phyloP scores from a whole-genome alignment of 2,888 invertebrate genomes.

The Chesias legatella region DNA sequence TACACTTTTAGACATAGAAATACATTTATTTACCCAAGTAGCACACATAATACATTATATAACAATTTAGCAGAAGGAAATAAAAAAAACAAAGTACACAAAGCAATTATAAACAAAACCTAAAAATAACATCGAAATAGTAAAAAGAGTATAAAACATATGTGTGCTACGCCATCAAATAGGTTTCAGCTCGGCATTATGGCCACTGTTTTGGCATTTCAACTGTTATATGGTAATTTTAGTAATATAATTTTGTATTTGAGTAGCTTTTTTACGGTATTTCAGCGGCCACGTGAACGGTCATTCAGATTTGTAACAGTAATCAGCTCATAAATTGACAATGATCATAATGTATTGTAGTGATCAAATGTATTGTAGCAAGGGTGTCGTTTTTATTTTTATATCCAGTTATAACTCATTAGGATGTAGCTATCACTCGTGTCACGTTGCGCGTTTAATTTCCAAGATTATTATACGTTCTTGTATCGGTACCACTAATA shows the following conservation, averaged over 20 bases:
- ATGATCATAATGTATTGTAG: slow-evolving; percentile 39
- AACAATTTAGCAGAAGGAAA: too few species aligned
- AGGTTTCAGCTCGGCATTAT: too few species aligned
- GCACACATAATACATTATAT: too few species aligned
- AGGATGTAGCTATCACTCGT: slow-evolving; percentile 47
- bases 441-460: slow-evolving; percentile 47
- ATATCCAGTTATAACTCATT: slow-evolving; percentile 58
- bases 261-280: slow-evolving; percentile 32
- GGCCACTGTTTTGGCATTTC: too few species aligned
- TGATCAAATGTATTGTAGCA: slow-evolving; percentile 28
- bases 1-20: slow-evolving; percentile 21
- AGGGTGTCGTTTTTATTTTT: slow-evolving; percentile 64
- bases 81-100: too few species aligned
- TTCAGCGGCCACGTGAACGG: slow-evolving; percentile 32
- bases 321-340: too few species aligned
- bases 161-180: too few species aligned
- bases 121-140: too few species aligned
- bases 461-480: slow-evolving; percentile 47
- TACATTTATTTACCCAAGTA: too few species aligned
- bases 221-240: slow-evolving; percentile 11
- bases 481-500: slow-evolving; percentile 73
- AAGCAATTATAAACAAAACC: too few species aligned
- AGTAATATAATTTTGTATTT: slow-evolving; percentile 24
- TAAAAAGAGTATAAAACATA: too few species aligned
- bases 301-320: slow-evolving; percentile 24